phyloP scores from a whole-genome alignment of 2,888 invertebrate species.

The Drosophila kanekoi region DNA sequence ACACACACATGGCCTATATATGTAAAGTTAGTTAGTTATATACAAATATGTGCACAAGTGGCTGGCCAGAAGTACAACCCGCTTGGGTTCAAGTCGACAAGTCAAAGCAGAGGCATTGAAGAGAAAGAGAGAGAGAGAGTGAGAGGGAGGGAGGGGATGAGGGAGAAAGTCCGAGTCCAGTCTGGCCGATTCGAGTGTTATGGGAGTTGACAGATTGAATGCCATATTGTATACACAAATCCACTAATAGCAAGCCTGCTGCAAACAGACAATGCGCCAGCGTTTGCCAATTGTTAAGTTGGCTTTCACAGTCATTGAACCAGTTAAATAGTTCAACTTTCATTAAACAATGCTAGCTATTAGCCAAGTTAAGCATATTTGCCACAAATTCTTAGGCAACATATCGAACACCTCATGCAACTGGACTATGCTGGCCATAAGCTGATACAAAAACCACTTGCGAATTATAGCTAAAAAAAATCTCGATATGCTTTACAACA shows the following conservation, averaged over 20 bases:
- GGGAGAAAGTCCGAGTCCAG: neutral
- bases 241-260: conserved; percentile 37
- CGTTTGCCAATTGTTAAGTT: conserved; percentile 28
- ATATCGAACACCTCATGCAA: too few relatives aligned
- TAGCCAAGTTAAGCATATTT: neutral
- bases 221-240: conserved; percentile 32
- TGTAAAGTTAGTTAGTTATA: conserved; percentile 68
- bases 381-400: too few relatives aligned
- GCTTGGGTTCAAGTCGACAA: conserved; percentile 32
- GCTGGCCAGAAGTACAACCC: conserved; percentile 29
- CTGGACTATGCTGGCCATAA: too few relatives aligned
- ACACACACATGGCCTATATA: conserved; percentile 6
- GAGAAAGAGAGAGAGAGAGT: too few relatives aligned
- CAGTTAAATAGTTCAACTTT: neutral
- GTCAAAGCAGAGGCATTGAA: neutral
- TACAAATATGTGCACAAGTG: conserved; percentile 71
- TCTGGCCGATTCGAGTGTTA: conserved; percentile 16
- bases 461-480: too few relatives aligned
- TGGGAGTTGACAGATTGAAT: conserved; percentile 48
- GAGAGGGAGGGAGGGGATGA: too few relatives aligned
- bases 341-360: neutral
- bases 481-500: too few relatives aligned
- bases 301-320: conserved; percentile 4
- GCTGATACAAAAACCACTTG: too few relatives aligned
- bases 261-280: conserved; percentile 33